A percentile compares a stretch with the other conserved stretches of the same genome.
phyloP scores from a whole-genome alignment of 2,113 vertebrate genomes.

The Vidua chalybeata region DNA sequence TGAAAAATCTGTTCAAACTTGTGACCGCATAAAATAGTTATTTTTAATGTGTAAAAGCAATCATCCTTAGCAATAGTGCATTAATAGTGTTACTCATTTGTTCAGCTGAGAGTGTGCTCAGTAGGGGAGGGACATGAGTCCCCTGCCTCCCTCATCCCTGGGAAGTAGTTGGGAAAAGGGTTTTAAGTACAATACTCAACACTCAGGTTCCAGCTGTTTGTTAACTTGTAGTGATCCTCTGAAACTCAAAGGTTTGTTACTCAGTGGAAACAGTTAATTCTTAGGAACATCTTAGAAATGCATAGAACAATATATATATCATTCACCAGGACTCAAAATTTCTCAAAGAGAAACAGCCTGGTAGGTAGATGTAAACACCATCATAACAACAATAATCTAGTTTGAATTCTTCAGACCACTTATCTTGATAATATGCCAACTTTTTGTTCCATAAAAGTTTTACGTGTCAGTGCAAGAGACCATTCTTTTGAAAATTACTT shows the following conservation, averaged over 20 bases:
- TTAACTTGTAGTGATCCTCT: not conserved
- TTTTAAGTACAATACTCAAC: not conserved
- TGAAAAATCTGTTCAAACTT: not conserved
- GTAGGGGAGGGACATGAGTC: not conserved
- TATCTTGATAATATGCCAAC: not conserved
- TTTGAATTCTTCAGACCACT: not conserved
- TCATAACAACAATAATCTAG: not conserved
- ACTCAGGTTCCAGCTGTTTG: not conserved
- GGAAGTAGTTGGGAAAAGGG: not conserved
- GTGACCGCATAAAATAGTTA: not conserved
- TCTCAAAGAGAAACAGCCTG: not conserved
- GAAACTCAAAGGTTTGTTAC: not conserved
- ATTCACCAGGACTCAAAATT: not conserved
- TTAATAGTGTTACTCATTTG: not conserved
- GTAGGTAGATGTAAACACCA: not conserved
- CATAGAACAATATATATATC: not conserved
- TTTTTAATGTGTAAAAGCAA: not conserved
- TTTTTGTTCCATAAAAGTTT: not conserved
- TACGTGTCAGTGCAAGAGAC: not conserved
- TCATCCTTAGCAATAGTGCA: not conserved
- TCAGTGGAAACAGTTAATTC: not conserved
- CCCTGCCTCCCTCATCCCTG: not conserved
- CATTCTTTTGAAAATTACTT: not conserved
- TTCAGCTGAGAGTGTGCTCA: not conserved
- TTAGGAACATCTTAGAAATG: not conserved